Conservation (phyloP, 2,797 vertebrate genomes). For the Columba guinea region DNA sequence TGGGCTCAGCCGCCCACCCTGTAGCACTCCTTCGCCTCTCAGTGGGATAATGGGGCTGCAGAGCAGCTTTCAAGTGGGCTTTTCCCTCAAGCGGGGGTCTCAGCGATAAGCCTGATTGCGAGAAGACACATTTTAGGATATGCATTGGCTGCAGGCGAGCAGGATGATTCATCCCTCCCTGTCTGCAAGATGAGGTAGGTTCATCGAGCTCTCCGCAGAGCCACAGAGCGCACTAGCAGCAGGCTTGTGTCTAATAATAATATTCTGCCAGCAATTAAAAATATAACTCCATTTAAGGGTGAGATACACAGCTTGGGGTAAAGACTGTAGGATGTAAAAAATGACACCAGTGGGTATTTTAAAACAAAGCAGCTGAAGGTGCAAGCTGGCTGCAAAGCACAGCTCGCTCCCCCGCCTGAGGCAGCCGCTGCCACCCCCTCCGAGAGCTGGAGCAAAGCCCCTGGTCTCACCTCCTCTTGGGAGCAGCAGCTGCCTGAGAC, state of each 20-base stretch:
- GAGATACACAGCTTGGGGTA: slow-evolving; percentile 54
- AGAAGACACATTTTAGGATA: neutral
- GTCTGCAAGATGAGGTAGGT: slow-evolving; percentile 16
- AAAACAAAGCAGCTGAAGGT: slow-evolving; percentile 53
- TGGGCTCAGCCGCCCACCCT: neutral
- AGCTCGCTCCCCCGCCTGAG: accelerated
- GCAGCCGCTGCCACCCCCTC: accelerated
- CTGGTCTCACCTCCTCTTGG: accelerated
- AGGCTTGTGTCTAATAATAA: slow-evolving; percentile 27
- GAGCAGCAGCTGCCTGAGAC: neutral
- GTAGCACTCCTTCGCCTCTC: neutral
- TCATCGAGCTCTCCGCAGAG: slow-evolving; percentile 13
- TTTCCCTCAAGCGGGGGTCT: neutral
- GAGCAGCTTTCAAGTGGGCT: neutral
- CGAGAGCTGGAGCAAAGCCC: neutral
- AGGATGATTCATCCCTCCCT: slow-evolving; percentile 32
- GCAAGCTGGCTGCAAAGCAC: neutral
- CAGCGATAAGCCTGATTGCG: neutral
- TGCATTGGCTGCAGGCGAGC: neutral
- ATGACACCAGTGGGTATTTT: slow-evolving; percentile 62
- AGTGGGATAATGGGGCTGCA: neutral
- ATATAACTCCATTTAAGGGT: slow-evolving; percentile 54
- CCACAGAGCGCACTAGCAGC: neutral
- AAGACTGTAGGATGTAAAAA: slow-evolving; percentile 60
- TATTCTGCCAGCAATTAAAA: slow-evolving; percentile 57